Percentiles rank a stretch among this genome's conserved stretches.
Conservation (phyloP, 2,888 invertebrate genomes). For the Nineta flava region DNA sequence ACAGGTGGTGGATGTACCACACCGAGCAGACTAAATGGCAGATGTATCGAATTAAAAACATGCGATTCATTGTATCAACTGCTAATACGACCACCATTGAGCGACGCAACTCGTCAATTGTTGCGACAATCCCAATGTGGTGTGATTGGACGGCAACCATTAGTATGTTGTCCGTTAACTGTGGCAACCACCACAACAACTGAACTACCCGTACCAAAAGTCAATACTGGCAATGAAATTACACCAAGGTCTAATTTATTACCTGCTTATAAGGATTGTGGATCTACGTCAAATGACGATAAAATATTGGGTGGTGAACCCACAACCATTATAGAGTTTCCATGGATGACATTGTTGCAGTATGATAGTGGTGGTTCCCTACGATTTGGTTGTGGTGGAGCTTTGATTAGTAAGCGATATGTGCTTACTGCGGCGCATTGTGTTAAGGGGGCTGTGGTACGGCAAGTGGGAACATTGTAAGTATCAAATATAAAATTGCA, state of each 20-base stretch:
- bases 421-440: constrained; percentile 40
- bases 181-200: not conserved
- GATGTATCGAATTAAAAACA: constrained; percentile 2
- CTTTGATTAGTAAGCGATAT: constrained; percentile 34
- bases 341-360: constrained; percentile 35
- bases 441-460: constrained; percentile 26
- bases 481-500: constrained; percentile 14
- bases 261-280: constrained; percentile 18
- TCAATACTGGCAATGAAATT: not conserved
- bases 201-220: constrained; percentile 1
- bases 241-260: constrained; percentile 9
- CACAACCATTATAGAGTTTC: constrained; percentile 33
- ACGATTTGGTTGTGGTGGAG: constrained; percentile 30
- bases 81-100: not conserved
- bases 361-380: constrained; percentile 23
- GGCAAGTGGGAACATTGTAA: constrained; percentile 27
- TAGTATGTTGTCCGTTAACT: constrained; percentile 32
- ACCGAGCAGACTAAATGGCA: not conserved
- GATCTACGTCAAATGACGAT: constrained; percentile 18
- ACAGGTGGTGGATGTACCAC: not conserved
- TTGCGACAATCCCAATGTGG: constrained; percentile 38
- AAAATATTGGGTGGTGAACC: constrained; percentile 25
- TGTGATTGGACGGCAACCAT: constrained; percentile 27
- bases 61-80: not conserved
- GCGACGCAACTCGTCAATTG: constrained; percentile 18